Evolutionary conservation across 1,140 invertebrate genomes (phyloP).

Genomic region (Aphaenogaster rudis): DNA sequence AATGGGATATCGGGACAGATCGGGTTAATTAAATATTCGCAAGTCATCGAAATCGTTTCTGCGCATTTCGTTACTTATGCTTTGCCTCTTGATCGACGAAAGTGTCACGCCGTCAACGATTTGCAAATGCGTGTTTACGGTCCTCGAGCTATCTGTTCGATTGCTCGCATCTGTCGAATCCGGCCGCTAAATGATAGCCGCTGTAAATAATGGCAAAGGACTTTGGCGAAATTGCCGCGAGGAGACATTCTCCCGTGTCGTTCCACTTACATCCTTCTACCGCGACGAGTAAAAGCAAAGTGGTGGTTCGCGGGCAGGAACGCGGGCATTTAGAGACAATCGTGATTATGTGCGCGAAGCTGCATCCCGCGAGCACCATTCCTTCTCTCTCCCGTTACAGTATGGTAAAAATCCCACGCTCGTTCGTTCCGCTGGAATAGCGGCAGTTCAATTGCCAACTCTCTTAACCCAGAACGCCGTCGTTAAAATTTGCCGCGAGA

Average conservation of each 20-base stretch:
- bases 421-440: constrained; percentile 49
- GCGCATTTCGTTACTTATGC: neutral
- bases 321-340: constrained; percentile 34
- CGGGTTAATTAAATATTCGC: constrained; percentile 15
- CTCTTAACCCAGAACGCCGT: neutral
- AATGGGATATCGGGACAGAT: neutral
- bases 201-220: neutral
- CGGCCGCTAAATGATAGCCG: neutral
- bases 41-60: constrained; percentile 4
- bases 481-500: neutral
- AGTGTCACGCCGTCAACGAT: constrained; percentile 60
- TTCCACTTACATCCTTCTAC: constrained; percentile 29
- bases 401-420: constrained; percentile 32
- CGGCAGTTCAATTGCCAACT: neutral
- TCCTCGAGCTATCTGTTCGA: constrained; percentile 20
- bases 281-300: neutral
- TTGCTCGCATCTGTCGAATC: constrained; percentile 2
- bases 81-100: constrained; percentile 58
- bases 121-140: neutral
- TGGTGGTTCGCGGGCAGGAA: neutral
- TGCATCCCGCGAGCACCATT: constrained; percentile 18
- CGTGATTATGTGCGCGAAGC: constrained; percentile 11
- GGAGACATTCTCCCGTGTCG: constrained; percentile 8
- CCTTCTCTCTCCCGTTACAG: constrained; percentile 30
- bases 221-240: neutral